A percentile compares a stretch with the other conserved stretches of the same genome.
phyloP scores from a whole-genome alignment of 2,113 vertebrate species.

The pig (Sus scrofa) region T2T-Sscrofa CM000812.6:168340501-168341000 shows the following conservation, averaged over 20 bases:
- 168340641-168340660: background rate
- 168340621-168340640: background rate
- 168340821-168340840: too few relatives aligned
- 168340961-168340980: background rate
- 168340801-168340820: too few relatives aligned
- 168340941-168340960: background rate
- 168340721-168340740: background rate
- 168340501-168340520: background rate
- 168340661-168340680: background rate
- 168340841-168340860: too few relatives aligned
- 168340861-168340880: too few relatives aligned
- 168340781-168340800: too few relatives aligned
- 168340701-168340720: background rate
- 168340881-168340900: too few relatives aligned
- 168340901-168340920: background rate
- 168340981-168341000: background rate
- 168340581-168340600: background rate
- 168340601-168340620: background rate
- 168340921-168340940: background rate
- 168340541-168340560: background rate
- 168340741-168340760: slow-evolving; percentile 7
- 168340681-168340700: slow-evolving; percentile 5
- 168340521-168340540: rapidly evolving
- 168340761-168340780: background rate
- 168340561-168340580: background rate